These are phyloP conservation scores for Malthinus flaveolus DNA, from an alignment of 2,888 invertebrate species.

Conservation along the genomic window DNA sequence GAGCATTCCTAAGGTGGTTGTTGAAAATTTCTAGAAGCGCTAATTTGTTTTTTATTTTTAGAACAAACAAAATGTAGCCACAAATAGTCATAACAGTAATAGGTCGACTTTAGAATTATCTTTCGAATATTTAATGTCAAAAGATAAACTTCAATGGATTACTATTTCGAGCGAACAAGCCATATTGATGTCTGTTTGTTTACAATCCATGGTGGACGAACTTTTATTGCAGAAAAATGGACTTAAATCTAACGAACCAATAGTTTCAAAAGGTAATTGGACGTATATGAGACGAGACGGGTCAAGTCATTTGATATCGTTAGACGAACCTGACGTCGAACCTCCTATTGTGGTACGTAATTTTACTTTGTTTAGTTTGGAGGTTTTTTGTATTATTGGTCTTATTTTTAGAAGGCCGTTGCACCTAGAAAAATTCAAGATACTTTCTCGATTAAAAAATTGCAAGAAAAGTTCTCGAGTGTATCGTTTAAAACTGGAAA, in stretches of 20 bases:
- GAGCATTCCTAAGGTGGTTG: no score
- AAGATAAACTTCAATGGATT: slow-evolving; percentile 92
- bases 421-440: slow-evolving; percentile 62
- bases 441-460: slow-evolving; percentile 74
- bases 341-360: slow-evolving; percentile 21
- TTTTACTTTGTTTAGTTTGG: background rate
- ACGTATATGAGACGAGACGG: slow-evolving; percentile 76
- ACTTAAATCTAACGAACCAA: slow-evolving; percentile 50
- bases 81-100: slow-evolving; percentile 39
- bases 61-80: slow-evolving; percentile 43
- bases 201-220: slow-evolving; percentile 96
- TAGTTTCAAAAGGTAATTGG: slow-evolving; percentile 59
- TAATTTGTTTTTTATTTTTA: slow-evolving; percentile 26
- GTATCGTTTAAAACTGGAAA: slow-evolving; percentile 71
- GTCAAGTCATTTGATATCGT: slow-evolving; percentile 66
- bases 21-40: no score
- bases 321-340: slow-evolving; percentile 45
- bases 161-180: slow-evolving; percentile 89
- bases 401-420: slow-evolving; percentile 59
- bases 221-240: slow-evolving; percentile 75
- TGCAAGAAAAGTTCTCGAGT: slow-evolving; percentile 72
- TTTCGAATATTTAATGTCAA: slow-evolving; percentile 92
- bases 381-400: no score
- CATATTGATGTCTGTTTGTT: slow-evolving; percentile 92
- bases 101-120: slow-evolving; percentile 76